Conservation (phyloP, 2,113 vertebrate genomes). For the Macrotis lagotis region DNA sequence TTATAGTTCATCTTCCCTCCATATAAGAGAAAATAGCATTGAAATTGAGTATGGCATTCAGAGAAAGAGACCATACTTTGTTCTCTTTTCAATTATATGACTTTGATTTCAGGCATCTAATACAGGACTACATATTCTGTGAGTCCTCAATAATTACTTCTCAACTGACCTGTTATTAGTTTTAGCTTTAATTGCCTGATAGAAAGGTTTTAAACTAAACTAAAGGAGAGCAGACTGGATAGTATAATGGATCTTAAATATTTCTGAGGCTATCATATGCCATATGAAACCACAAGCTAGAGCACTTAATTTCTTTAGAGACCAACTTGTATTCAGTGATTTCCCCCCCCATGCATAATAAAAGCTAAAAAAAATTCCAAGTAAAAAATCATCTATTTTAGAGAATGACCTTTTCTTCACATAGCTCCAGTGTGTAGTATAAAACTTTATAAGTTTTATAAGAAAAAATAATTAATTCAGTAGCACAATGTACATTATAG, state of each 20-base stretch:
- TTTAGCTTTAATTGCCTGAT: slow-evolving; percentile 73
- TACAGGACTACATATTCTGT: slow-evolving; percentile 35
- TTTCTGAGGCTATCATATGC: slow-evolving; percentile 25
- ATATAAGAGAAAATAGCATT: slow-evolving; percentile 23
- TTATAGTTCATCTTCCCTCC: slow-evolving; percentile 1
- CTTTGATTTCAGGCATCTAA: slow-evolving; percentile 56
- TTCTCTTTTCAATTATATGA: slow-evolving; percentile 45
- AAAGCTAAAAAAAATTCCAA: slow-evolving; percentile 41
- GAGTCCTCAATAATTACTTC: slow-evolving; percentile 71
- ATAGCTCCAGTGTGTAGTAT: slow-evolving; percentile 39
- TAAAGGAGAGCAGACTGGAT: slow-evolving; percentile 52
- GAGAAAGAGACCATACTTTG: slow-evolving; percentile 25
- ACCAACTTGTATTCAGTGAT: slow-evolving; percentile 48
- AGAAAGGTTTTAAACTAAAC: slow-evolving; percentile 58
- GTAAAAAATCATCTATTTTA: slow-evolving; percentile 60
- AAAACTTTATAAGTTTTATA: slow-evolving; percentile 52
- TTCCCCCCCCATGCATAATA: slow-evolving; percentile 34
- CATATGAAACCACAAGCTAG: slow-evolving; percentile 55
- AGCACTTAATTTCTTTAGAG: slow-evolving; percentile 58
- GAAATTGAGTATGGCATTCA: too few species aligned
- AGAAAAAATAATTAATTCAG: slow-evolving; percentile 36
- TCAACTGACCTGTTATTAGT: slow-evolving; percentile 72
- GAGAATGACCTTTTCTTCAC: slow-evolving; percentile 61
- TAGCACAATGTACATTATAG: background rate
- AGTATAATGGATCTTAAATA: slow-evolving; percentile 65